Conservation (phyloP, 2,888 invertebrate species). For the Noctua comes region DNA sequence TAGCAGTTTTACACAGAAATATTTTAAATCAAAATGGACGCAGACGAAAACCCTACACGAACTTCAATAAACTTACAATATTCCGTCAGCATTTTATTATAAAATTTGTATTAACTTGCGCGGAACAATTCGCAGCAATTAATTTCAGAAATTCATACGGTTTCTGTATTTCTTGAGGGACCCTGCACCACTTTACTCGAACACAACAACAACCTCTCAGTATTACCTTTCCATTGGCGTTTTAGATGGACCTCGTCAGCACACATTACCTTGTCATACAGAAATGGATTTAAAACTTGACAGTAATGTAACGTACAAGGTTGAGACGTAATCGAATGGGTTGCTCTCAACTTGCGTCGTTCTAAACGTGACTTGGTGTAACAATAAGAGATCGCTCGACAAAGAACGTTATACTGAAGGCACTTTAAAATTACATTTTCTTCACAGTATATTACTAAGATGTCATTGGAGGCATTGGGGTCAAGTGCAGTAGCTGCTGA, state of each 20-base stretch:
- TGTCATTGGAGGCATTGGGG: constrained; percentile 4
- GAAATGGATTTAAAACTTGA: constrained; percentile 29
- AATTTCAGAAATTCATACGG: constrained; percentile 52
- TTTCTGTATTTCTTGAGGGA: constrained; percentile 31
- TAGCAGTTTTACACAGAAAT: not conserved
- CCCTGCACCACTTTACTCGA: constrained; percentile 14
- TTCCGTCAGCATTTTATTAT: constrained; percentile 13
- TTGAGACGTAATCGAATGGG: constrained; percentile 12
- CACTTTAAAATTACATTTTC: constrained; percentile 33
- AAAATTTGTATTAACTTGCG: constrained; percentile 26
- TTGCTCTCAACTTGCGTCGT: constrained; percentile 18
- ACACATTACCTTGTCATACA: not conserved
- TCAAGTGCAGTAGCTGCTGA: constrained; percentile 17
- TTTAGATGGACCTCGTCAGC: not conserved
- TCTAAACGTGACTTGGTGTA: constrained; percentile 54
- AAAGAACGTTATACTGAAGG: constrained; percentile 10
- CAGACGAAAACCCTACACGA: not conserved
- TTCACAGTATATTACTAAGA: constrained; percentile 7
- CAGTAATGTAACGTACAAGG: not conserved
- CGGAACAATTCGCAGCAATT: constrained; percentile 46
- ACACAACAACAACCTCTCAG: not conserved
- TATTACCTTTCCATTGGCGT: constrained; percentile 26
- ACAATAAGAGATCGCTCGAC: constrained; percentile 24
- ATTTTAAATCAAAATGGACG: not conserved
- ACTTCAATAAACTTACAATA: constrained; percentile 11